Conservation (phyloP, 2,113 vertebrate species). For the Mohoua ochrocephala region DNA sequence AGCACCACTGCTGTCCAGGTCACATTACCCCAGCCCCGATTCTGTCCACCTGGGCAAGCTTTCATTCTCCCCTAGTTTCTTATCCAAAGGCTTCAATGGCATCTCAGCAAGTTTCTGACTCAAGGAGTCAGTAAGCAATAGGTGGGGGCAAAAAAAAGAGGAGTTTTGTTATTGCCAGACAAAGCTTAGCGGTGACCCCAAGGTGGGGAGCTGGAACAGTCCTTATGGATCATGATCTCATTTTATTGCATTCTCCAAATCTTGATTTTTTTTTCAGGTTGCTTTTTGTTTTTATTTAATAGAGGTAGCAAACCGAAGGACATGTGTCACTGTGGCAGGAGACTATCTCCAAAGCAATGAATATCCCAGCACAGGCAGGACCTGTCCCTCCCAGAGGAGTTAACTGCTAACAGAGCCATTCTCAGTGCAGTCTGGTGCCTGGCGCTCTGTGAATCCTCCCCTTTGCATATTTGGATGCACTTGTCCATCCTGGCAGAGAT, state of each 20-base stretch:
- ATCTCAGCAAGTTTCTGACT: neutral
- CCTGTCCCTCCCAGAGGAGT: neutral
- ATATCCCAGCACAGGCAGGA: neutral
- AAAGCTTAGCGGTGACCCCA: neutral
- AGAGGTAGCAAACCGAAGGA: neutral
- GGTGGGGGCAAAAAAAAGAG: neutral
- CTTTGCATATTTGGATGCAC: neutral
- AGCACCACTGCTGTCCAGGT: neutral
- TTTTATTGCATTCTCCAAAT: neutral
- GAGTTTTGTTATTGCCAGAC: neutral
- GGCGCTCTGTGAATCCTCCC: neutral
- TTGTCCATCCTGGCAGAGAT: accelerated
- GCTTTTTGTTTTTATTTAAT: neutral
- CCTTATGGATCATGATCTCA: neutral
- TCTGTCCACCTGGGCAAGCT: neutral
- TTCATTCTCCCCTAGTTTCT: neutral
- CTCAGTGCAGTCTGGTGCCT: neutral
- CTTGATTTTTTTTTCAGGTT: neutral
- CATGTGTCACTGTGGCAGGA: neutral
- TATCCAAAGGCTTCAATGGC: neutral
- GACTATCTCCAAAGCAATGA: neutral
- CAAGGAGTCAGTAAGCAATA: neutral
- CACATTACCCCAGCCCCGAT: neutral
- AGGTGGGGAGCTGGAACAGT: neutral
- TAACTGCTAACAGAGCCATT: neutral